These are phyloP conservation scores for Liopterus haemorrhoidalis DNA, from an alignment of 2,888 invertebrate genomes.

Conservation along the genomic window DNA sequence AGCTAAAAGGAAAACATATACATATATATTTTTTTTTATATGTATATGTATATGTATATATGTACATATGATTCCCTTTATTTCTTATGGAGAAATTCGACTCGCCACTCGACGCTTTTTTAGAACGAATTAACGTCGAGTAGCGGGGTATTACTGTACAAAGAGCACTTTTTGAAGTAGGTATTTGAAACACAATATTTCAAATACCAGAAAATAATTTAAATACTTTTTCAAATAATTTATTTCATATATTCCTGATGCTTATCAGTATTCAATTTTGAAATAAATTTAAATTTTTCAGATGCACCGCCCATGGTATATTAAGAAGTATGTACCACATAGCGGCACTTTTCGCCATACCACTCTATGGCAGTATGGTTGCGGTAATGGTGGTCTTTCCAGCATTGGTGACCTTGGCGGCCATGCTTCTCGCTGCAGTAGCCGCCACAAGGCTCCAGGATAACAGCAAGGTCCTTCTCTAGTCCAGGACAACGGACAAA, in stretches of 20 bases:
- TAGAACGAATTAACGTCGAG: no score
- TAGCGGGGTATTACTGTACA: slow-evolving; percentile 2
- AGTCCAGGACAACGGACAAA: no score
- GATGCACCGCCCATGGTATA: slow-evolving; percentile 55
- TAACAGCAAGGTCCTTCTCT: slow-evolving; percentile 42
- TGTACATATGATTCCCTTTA: no score
- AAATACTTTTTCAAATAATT: slow-evolving; percentile 7
- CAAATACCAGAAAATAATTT: not conserved
- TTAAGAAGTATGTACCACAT: slow-evolving; percentile 50
- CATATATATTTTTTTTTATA: no score
- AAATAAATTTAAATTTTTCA: slow-evolving; percentile 35
- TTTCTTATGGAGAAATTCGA: no score
- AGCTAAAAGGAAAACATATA: no score
- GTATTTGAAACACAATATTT: not conserved
- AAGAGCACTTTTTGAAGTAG: slow-evolving; percentile 2
- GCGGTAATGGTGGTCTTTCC: slow-evolving; percentile 42
- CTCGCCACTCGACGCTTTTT: no score
- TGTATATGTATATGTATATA: no score
- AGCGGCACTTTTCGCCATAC: slow-evolving; percentile 49
- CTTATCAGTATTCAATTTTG: not conserved
- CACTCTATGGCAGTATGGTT: slow-evolving; percentile 42
- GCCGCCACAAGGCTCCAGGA: slow-evolving; percentile 43
- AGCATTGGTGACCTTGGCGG: slow-evolving; percentile 40
- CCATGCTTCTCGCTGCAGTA: slow-evolving; percentile 40
- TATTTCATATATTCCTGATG: not conserved